A percentile compares a stretch with the other conserved stretches of the same genome.
These are phyloP conservation scores for Malacoraja senta DNA, from an alignment of 2,797 vertebrate species.

Conservation along the genomic window DNA sequence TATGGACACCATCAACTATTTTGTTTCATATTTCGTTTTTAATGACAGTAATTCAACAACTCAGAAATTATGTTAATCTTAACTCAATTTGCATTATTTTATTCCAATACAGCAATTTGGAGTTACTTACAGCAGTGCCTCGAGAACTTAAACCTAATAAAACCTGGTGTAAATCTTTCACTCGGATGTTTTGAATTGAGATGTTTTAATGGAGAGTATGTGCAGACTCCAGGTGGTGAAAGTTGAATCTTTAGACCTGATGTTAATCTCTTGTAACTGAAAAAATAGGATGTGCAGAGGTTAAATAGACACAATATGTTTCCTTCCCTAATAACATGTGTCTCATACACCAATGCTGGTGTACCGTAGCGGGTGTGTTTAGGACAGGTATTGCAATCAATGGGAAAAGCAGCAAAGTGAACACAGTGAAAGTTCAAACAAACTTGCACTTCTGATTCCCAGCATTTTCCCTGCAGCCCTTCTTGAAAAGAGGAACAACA, in stretches of 20 bases:
- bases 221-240: background rate
- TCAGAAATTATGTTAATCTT: background rate
- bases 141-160: background rate
- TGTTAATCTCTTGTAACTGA: background rate
- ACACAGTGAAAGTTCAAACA: background rate
- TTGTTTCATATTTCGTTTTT: background rate
- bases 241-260: background rate
- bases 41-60: background rate
- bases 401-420: background rate
- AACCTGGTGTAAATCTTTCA: background rate
- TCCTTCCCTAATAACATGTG: background rate
- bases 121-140: background rate
- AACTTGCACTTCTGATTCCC: background rate
- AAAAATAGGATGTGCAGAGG: background rate
- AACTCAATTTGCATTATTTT: background rate
- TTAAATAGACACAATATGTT: background rate
- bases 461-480: no score
- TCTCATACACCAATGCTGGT: background rate
- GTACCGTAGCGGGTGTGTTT: background rate
- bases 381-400: background rate
- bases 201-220: background rate
- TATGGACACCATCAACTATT: background rate
- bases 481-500: no score
- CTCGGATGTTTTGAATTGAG: background rate
- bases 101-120: background rate